Percentiles rank a stretch among this genome's conserved stretches.
Conservation (phyloP, 2,888 invertebrate species). For the Hypselothyrea guttata region DNA sequence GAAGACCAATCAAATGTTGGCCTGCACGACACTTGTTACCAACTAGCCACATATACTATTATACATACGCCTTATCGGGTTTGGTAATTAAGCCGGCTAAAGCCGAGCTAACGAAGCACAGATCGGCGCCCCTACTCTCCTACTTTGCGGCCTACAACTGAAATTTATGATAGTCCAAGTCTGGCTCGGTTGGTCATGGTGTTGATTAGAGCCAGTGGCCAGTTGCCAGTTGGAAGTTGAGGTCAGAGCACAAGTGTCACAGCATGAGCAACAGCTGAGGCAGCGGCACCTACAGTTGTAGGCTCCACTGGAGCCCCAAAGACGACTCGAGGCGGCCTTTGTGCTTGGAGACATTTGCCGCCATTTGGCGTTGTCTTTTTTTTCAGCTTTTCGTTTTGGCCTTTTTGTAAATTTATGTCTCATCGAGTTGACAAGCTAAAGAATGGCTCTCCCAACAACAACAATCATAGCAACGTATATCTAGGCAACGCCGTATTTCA, state of each 20-base stretch:
- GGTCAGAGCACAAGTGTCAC: slow-evolving; percentile 70
- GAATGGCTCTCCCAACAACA: slow-evolving; percentile 62
- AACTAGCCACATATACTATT: neutral
- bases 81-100: slow-evolving; percentile 61
- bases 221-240: too few relatives aligned
- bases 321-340: slow-evolving; percentile 46
- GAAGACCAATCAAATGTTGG: slow-evolving; percentile 41
- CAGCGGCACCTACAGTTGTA: too few relatives aligned
- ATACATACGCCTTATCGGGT: slow-evolving; percentile 56
- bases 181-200: slow-evolving; percentile 57
- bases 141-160: slow-evolving; percentile 61
- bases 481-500: too few relatives aligned
- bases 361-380: slow-evolving; percentile 52
- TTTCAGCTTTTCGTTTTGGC: slow-evolving; percentile 60
- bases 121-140: slow-evolving; percentile 2
- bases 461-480: slow-evolving; percentile 33
- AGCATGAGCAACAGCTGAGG: slow-evolving; percentile 55
- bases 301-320: slow-evolving; percentile 25
- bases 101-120: slow-evolving; percentile 43
- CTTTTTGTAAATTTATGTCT: slow-evolving; percentile 77
- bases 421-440: slow-evolving; percentile 77
- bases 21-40: slow-evolving; percentile 31
- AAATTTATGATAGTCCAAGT: slow-evolving; percentile 65
- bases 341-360: slow-evolving; percentile 64
- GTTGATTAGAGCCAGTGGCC: slow-evolving; percentile 58